phyloP scores from a whole-genome alignment of 2,797 vertebrate genomes.

The Protonibea diacanthus region DNA sequence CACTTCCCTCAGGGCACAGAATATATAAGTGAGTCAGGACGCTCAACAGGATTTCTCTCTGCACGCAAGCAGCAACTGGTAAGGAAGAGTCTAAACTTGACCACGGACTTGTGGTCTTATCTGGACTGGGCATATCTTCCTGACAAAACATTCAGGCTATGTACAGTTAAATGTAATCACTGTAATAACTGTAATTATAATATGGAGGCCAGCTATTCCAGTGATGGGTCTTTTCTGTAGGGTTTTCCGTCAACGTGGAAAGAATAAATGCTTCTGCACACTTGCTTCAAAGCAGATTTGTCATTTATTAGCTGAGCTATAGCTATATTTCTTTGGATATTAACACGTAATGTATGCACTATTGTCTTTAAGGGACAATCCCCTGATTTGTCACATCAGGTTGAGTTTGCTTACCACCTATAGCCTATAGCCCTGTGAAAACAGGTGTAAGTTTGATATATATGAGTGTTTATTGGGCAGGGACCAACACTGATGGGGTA shows the following conservation, averaged over 20 bases:
- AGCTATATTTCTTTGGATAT: background rate
- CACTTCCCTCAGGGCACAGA: constrained; percentile 71
- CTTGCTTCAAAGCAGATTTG: constrained; percentile 11
- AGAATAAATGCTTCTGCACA: constrained; percentile 12
- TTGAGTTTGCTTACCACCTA: background rate
- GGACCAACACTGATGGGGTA: background rate
- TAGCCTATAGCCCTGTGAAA: too few species aligned
- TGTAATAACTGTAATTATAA: constrained; percentile 41
- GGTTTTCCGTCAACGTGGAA: background rate
- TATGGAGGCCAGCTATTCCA: constrained; percentile 4
- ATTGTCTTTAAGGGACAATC: background rate
- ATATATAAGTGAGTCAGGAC: constrained; percentile 74
- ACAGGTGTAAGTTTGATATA: background rate
- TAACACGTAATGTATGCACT: background rate
- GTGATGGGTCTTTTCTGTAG: background rate
- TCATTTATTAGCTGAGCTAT: constrained; percentile 18
- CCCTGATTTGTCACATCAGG: background rate
- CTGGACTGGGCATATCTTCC: constrained; percentile 36
- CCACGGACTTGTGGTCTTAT: constrained; percentile 56
- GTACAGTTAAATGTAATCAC: constrained; percentile 26
- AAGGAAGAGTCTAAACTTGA: constrained; percentile 53
- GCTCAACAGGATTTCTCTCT: constrained; percentile 75
- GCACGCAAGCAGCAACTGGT: constrained; percentile 79
- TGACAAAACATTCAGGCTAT: constrained; percentile 31
- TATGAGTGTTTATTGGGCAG: background rate